Conservation (phyloP, 2,888 invertebrate genomes). For the Synergus gifuensis region DNA sequence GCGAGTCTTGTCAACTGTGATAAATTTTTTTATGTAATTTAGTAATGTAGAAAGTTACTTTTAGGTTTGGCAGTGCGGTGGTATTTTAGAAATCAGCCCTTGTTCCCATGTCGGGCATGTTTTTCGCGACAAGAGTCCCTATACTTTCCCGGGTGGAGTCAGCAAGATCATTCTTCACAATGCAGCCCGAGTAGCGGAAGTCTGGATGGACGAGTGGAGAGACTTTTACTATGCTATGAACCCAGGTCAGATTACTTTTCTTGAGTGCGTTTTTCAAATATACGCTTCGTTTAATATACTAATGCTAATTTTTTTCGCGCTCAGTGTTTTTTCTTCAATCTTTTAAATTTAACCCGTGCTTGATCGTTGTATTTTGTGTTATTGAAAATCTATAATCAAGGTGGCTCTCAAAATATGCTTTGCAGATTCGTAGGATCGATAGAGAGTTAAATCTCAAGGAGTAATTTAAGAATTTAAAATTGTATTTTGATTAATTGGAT, state of each 20-base stretch:
- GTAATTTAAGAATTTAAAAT: neutral
- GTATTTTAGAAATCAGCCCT: conserved; percentile 95
- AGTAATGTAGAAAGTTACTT: conserved; percentile 67
- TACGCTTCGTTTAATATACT: conserved; percentile 40
- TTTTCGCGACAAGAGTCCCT: conserved; percentile 98
- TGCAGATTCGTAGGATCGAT: neutral
- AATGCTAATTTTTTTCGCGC: conserved; percentile 39
- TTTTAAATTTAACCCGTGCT: conserved; percentile 15
- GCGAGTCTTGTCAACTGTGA: neutral
- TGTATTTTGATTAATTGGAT: neutral
- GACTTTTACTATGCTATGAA: conserved; percentile 99
- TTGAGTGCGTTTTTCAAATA: conserved; percentile 47
- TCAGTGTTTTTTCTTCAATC: conserved; percentile 35
- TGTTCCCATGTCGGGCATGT: conserved; percentile 98
- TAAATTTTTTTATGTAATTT: conserved; percentile 9
- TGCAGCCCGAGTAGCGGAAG: conserved; percentile 98
- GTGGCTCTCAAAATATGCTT: neutral
- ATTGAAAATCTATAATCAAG: neutral
- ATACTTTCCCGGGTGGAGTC: conserved; percentile 99
- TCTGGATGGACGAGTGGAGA: conserved; percentile 99
- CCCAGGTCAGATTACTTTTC: conserved; percentile 87
- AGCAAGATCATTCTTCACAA: conserved; percentile 98
- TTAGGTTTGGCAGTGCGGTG: conserved; percentile 98
- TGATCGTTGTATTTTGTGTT: conserved; percentile 29
- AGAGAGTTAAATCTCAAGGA: neutral